Conservation (phyloP, 53 echinoderm and acorn worm genomes). For the Actinopyga echinites region DNA sequence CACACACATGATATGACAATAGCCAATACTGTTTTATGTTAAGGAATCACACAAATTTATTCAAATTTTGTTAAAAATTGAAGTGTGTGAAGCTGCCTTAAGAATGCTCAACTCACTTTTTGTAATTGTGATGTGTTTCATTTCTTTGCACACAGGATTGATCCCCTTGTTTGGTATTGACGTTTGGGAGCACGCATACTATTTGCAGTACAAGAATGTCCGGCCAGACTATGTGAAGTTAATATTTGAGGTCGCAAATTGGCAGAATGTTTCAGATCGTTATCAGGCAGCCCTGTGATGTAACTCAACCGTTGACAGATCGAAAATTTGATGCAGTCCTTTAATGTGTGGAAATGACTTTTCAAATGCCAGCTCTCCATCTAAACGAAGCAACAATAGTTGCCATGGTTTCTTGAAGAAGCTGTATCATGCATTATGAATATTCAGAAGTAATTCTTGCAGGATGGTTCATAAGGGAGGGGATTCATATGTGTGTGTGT, state of each 20-base stretch:
- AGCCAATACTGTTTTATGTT: no score
- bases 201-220: constrained; percentile 97
- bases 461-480: no score
- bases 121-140: not conserved
- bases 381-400: no score
- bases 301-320: not conserved
- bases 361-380: not conserved
- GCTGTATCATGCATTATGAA: no score
- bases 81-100: no score
- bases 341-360: not conserved
- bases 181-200: constrained; percentile 99
- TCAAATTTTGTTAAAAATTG: no score
- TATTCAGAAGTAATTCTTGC: no score
- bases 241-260: constrained; percentile 87
- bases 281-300: constrained; percentile 49
- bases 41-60: no score
- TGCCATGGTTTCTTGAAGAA: no score
- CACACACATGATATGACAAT: no score
- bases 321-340: not conserved
- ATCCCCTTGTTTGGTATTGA: constrained; percentile 93
- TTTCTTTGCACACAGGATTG: constrained; percentile 57
- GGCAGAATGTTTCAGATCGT: constrained; percentile 72
- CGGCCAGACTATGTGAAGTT: constrained; percentile 95
- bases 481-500: no score
- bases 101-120: no score